Evolutionary conservation across 2,113 vertebrate species (phyloP), one percentile per base, ranked within the genome.

Genomic region (Brachyhypopomus occidentalis): DNA sequence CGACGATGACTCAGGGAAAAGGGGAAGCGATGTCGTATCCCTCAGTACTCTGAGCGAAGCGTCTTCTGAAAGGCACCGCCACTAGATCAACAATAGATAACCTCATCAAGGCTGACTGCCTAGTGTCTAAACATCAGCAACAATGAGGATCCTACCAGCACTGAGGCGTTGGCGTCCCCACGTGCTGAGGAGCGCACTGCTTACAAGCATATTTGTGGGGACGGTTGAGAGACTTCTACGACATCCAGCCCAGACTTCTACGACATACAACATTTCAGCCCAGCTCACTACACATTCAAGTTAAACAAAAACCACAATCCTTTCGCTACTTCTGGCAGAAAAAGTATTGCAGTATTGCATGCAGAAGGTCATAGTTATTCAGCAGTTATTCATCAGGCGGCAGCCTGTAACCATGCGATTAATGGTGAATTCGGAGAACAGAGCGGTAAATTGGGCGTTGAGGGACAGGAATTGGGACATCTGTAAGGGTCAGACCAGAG

Each of bases 361-460:
- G 63, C 14, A n/a, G 9, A 59, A 30, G 12, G n/a, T 23, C 48
- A 63, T 11, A 22, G 72, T 59, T 23, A 52, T 58, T 80, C 48
- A 76, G 16, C 58, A 1, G 30, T 30, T 30, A 30, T 62, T 22
- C 22, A 76, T 11, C 2, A 23, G 38, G 76, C 71, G 56, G 27
- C 63, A 66, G 72, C 59, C 19, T n/a, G 16, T 12, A 52, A 75
- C 58, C 34, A 60, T 0, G 72, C 3, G 14, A 16, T 66, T 59
- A 84, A 67, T 56, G 62, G 22, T 74, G 36, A 73, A 69, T 27
- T 55, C 48, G 14, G 48, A 23, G 23, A 30, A 36, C 14, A 8
- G 63, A 63, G 59, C 16, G n/a, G 23, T 77, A 2, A 80, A 84
- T 76, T 76, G 66, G 77, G 73, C 19, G 66, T 75, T 67, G 23